Evolutionary conservation across 2,113 vertebrate genomes (phyloP).

Genomic region (Smithornis capensis): DNA sequence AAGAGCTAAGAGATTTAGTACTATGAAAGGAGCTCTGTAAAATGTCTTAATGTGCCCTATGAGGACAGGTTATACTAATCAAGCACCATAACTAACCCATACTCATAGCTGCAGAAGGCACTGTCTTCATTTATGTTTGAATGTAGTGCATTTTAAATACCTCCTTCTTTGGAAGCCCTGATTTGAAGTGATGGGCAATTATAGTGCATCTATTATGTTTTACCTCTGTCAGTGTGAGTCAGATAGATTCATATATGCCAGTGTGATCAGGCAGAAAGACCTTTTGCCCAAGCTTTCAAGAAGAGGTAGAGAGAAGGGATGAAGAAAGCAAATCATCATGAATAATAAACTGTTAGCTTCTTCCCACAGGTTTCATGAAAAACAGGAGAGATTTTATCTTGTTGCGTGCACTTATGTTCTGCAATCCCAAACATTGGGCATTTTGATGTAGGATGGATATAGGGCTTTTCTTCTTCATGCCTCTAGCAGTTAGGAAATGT

Average conservation of each 20-base stretch:
- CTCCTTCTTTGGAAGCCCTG: neutral
- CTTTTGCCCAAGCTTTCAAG: neutral
- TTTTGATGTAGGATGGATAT: neutral
- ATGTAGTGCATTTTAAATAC: neutral
- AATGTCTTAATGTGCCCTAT: neutral
- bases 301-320: neutral
- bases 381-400: neutral
- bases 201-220: neutral
- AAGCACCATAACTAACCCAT: neutral
- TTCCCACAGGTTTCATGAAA: neutral
- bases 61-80: neutral
- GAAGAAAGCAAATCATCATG: neutral
- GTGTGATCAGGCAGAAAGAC: neutral
- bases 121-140: neutral
- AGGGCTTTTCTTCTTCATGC: neutral
- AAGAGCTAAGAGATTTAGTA: neutral
- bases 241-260: neutral
- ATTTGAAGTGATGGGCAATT: neutral
- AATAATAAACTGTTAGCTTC: constrained; percentile 7
- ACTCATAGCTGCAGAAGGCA: neutral
- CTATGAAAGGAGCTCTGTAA: neutral
- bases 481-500: constrained; percentile 48
- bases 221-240: neutral
- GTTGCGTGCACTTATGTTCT: neutral
- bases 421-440: neutral